phyloP scores from a whole-genome alignment of 2,113 vertebrate species.

The Hiodon tergisus region DNA sequence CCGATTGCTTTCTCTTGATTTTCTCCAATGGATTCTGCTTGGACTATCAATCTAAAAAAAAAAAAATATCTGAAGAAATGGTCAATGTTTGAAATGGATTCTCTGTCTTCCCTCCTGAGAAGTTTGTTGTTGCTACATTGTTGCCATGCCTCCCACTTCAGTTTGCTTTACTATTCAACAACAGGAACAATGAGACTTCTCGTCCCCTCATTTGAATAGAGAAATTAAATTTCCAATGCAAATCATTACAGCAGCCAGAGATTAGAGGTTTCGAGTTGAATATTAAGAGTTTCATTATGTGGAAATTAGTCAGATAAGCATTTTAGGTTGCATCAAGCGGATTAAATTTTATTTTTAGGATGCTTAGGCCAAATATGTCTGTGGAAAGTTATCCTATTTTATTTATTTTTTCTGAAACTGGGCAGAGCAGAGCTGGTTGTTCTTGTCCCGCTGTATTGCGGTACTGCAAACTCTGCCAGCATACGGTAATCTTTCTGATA shows the following conservation, averaged over 20 bases:
- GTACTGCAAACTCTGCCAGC: no score
- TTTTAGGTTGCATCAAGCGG: slow-evolving; percentile 20
- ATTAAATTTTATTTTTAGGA: slow-evolving; percentile 33
- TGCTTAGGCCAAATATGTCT: slow-evolving; percentile 20
- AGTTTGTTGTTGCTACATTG: slow-evolving; percentile 23
- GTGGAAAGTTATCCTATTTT: slow-evolving; percentile 13
- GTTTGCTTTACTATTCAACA: neutral
- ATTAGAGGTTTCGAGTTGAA: slow-evolving; percentile 16
- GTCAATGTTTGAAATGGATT: no score
- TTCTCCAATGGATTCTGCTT: neutral
- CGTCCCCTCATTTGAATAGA: slow-evolving; percentile 17
- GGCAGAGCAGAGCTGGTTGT: slow-evolving; percentile 3
- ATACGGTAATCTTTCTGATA: no score
- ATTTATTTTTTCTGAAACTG: neutral
- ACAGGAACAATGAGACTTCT: slow-evolving; percentile 13
- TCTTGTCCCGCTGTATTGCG: neutral
- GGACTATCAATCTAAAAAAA: neutral
- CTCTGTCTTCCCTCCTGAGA: neutral
- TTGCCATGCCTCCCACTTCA: slow-evolving; percentile 30
- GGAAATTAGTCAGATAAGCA: slow-evolving; percentile 34
- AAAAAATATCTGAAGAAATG: no score
- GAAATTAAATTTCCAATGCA: slow-evolving; percentile 28
- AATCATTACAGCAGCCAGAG: slow-evolving; percentile 15
- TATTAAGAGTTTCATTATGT: slow-evolving; percentile 24
- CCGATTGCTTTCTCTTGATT: neutral